Conservation (phyloP, 2,113 vertebrate species). For the Oreochromis niloticus region DNA sequence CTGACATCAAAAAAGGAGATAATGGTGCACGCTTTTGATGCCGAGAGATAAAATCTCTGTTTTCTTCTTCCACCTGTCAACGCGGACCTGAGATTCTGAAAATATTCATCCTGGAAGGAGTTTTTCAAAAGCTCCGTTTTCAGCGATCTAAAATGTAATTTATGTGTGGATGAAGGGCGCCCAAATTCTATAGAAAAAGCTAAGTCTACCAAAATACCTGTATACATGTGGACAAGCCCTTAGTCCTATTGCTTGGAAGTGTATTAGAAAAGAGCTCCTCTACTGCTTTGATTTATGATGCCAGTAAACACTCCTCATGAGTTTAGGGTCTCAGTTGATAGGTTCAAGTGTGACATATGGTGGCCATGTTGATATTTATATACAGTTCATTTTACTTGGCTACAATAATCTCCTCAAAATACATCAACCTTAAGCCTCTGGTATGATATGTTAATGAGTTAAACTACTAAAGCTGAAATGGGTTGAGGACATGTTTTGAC, state of each 20-base stretch:
- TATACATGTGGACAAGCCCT: not conserved
- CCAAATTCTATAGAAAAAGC: not conserved
- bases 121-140: not conserved
- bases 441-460: not conserved
- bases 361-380: not conserved
- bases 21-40: not conserved
- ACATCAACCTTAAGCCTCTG: not conserved
- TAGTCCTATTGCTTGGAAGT: not conserved
- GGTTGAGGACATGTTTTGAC: not conserved
- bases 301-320: not conserved
- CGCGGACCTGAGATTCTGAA: not conserved
- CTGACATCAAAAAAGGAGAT: not conserved
- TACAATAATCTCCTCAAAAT: not conserved
- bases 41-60: not conserved
- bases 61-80: not conserved
- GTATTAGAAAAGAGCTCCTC: not conserved
- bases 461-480: not conserved
- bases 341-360: not conserved
- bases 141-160: not conserved
- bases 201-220: not conserved
- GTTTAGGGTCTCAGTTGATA: not conserved
- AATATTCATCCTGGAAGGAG: not conserved
- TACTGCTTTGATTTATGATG: not conserved
- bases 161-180: not conserved
- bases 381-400: not conserved